These are phyloP conservation scores for Scolopax mira DNA, from an alignment of 2,113 vertebrate genomes.

Conservation along the genomic window DNA sequence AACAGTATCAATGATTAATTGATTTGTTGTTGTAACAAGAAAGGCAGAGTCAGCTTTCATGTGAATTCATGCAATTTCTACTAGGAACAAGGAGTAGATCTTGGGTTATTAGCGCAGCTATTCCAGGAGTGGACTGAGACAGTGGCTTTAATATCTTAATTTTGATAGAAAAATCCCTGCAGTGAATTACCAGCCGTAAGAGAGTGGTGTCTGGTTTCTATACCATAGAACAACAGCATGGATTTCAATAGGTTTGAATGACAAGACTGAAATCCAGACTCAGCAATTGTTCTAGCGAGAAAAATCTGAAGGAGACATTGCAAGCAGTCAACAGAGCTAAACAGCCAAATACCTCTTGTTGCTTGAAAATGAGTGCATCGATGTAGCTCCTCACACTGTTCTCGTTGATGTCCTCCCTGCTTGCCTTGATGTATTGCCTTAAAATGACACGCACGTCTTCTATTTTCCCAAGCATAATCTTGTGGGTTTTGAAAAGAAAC, in stretches of 20 bases:
- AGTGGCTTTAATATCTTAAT: neutral
- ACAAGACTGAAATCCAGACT: neutral
- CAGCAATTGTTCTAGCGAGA: neutral
- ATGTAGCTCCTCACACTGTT: conserved; percentile 60
- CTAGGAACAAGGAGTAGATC: neutral
- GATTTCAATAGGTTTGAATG: neutral
- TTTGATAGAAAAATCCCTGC: neutral
- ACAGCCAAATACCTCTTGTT: conserved; percentile 63
- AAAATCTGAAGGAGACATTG: neutral
- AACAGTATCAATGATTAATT: conserved; percentile 13
- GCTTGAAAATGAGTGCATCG: conserved; percentile 71
- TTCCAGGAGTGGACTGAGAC: neutral
- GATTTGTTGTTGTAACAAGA: neutral
- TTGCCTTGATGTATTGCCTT: conserved; percentile 49
- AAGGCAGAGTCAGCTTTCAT: neutral
- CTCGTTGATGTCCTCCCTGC: neutral
- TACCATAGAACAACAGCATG: neutral
- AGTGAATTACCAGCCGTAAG: neutral
- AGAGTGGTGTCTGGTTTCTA: neutral
- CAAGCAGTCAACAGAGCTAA: neutral
- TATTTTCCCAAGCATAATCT: conserved; percentile 72
- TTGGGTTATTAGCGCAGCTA: neutral
- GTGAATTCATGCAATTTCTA: conserved; percentile 1
- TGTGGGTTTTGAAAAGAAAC: conserved; percentile 72
- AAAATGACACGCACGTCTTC: conserved; percentile 67